Base-by-base conservation (phyloP, 2,113 vertebrate species). In the Pachypanchax playfairii region DNA sequence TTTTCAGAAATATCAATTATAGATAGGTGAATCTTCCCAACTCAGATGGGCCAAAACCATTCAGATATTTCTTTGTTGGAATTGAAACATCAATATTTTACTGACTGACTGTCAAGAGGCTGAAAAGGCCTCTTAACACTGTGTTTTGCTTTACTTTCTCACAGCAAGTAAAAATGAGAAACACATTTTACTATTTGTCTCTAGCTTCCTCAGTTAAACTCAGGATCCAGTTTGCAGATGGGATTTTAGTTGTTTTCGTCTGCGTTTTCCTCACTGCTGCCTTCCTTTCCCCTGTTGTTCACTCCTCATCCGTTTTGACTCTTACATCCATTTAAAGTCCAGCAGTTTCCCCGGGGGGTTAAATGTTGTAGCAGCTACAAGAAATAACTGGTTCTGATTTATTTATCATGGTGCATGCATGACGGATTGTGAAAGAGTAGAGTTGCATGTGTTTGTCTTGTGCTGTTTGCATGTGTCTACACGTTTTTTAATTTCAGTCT, bases 61-160 rank as follows among this genome's bases (percentile, higher is more conserved):
- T 81, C 62, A 80, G 70, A 84, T 77, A 73, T 89, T 83, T 63
- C 79, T 90, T 85, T 88, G 80, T 86, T 82, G 82, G 74, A 84
- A 85, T 75, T 72, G 58, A 74, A 80, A 72, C 85, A 91, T 91
- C 78, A 89, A 91, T 92, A 90, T 90, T 91, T 92, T 62, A 91
- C 75, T 4, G 59, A 73, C 47, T 63, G 80, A 70, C 80, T 84
- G 72, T 79, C 65, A 65, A 79, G 62, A 68, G 66, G 61, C 65
- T 82, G 72, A 70, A 57, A 73, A 71, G 78, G 43, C 58, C 52
- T n/a, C n/a, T n/a, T n/a, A n/a, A n/a, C 4, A 6, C 70, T 58
- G 52, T 26, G 63, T 77, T 73, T 58, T 50, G 22, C 54, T 33
- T 33, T 33, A 49, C 71, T 65, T 62, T 68, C 7, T 3, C 39